Conservation (phyloP, 1,140 invertebrate genomes). For the Popillia japonica region DNA sequence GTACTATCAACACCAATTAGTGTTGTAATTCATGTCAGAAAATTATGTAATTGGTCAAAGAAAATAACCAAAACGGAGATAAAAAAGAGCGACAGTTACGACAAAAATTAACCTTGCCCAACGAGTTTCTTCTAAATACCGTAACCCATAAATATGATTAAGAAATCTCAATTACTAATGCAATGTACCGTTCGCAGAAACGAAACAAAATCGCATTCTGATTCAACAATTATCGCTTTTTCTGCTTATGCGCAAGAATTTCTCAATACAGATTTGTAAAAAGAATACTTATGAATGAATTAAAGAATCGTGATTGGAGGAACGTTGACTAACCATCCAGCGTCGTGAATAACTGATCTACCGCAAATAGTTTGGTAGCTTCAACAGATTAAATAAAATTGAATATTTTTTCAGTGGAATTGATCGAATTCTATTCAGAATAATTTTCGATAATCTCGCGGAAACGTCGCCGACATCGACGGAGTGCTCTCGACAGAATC, state of each 20-base stretch:
- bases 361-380: background rate
- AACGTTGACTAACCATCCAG: background rate
- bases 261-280: background rate
- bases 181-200: background rate
- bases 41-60: background rate
- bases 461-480: too few relatives aligned
- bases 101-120: conserved; percentile 3
- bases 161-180: background rate
- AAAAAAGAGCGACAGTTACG: background rate
- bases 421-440: background rate
- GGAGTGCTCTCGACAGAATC: background rate
- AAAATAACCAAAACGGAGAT: too few relatives aligned
- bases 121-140: conserved; percentile 10
- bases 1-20: background rate
- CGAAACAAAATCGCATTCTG: background rate
- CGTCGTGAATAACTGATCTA: background rate
- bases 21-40: background rate
- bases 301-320: too few relatives aligned
- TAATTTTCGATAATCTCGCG: background rate
- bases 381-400: too few relatives aligned
- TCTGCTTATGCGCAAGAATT: background rate
- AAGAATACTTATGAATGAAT: background rate
- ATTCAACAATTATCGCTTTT: background rate
- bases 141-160: background rate
- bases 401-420: background rate